phyloP scores from a whole-genome alignment of 2,797 vertebrate species.

The Linurgus olivaceus region DNA sequence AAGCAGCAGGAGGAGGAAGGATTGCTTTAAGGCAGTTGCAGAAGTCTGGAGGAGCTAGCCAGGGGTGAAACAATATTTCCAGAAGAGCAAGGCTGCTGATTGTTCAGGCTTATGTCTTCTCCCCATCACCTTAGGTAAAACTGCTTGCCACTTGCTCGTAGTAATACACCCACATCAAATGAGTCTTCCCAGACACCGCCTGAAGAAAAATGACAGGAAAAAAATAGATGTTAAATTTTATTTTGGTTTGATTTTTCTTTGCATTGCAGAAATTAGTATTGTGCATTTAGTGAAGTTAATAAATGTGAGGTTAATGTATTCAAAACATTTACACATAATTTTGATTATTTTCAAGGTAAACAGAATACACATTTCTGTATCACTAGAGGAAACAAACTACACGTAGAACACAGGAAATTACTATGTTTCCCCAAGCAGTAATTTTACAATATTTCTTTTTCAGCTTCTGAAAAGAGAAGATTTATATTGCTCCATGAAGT shows the following conservation, averaged over 20 bases:
- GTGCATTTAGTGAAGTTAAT: background rate
- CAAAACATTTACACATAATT: background rate
- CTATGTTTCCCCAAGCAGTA: slow-evolving; percentile 20
- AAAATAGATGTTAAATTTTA: background rate
- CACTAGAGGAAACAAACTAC: background rate
- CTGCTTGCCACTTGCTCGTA: background rate
- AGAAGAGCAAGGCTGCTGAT: background rate
- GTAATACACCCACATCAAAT: background rate
- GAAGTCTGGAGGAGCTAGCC: background rate
- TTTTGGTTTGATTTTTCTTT: background rate
- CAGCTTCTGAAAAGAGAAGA: background rate
- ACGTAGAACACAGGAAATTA: background rate
- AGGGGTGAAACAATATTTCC: background rate
- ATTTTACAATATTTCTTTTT: slow-evolving; percentile 20
- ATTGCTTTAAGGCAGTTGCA: background rate
- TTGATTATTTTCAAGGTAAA: slow-evolving; percentile 26
- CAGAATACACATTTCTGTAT: background rate
- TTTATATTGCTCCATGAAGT: slow-evolving; percentile 20
- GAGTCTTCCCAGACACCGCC: background rate
- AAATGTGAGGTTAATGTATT: background rate
- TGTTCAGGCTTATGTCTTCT: background rate
- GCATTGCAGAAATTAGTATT: background rate
- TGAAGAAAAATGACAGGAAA: background rate
- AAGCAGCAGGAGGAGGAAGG: background rate
- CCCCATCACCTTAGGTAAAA: background rate